Evolutionary conservation across 2,797 vertebrate species (phyloP), one percentile per base, ranked within the genome.

Genomic region (Hemibagrus guttatus): DNA sequence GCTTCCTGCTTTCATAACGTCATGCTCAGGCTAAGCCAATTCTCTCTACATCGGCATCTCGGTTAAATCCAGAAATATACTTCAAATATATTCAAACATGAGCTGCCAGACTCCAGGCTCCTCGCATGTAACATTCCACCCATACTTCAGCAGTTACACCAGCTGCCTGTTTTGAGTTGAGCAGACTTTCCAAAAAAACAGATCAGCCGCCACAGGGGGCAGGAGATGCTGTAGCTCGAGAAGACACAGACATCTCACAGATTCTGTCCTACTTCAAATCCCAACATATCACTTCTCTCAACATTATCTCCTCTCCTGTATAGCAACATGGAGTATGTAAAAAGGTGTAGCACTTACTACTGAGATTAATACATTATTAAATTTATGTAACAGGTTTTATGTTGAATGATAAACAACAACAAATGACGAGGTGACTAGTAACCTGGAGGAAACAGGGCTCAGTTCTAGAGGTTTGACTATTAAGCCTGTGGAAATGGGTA

Each of bases 11-110:
- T 83, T 83, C 81, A 54, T 31, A 68, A 54, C 31, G 64, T 68
- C 80, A 82, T 82, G 80, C 80, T 82, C 21, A 28, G 63, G 61
- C 61, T 82, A 66, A 82, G 63, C 61, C 80, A 66, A 31, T 66
- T 82, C 80, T 82, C 80, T 82, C 80, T 68, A 68, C 46, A 23
- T 21, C 31, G 42, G 61, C 80, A 31, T 83, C 46, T 83, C 13
- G 39, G 63, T 68, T 68, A 52, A 83, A 54, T 68, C 63, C 63
- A 68, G 21, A 83, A 83, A 83, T 83, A 68, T 21, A 66, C 80
- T 35, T 54, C 46, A 83, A 68, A 54, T 83, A 83, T 35, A 68
- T 83, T 66, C 61, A 52, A 66, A 66, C 80, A 28, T 82, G 17
- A 66, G 61, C 46, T 82, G 61, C 63, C 63, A 68, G 81, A 68